phyloP scores from a whole-genome alignment of 2,797 vertebrate species.

The Betta splendens region DNA sequence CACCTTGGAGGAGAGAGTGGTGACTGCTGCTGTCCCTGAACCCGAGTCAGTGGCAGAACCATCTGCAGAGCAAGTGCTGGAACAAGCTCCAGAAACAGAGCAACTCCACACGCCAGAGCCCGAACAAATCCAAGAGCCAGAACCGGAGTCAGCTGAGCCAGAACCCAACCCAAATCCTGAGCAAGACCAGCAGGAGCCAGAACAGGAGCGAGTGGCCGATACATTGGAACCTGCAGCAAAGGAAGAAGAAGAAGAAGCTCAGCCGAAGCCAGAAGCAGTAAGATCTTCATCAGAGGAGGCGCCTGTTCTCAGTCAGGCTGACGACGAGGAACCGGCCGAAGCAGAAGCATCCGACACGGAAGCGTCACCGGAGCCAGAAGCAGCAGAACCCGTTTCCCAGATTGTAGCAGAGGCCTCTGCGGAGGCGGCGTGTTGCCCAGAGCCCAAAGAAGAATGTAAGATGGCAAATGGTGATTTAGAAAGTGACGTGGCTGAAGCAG shows the following conservation, averaged over 20 bases:
- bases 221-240: constrained; percentile 32
- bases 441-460: constrained; percentile 53
- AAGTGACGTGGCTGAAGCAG: constrained; percentile 39
- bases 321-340: constrained; percentile 41
- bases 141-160: constrained; percentile 37
- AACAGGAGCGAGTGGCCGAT: constrained; percentile 25
- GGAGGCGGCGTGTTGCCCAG: constrained; percentile 44
- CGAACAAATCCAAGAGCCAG: constrained; percentile 5
- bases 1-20: constrained; percentile 30
- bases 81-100: no score
- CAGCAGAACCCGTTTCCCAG: constrained; percentile 71
- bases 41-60: constrained; percentile 23
- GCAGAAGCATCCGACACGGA: constrained; percentile 29
- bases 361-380: constrained; percentile 30
- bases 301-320: constrained; percentile 18
- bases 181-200: constrained; percentile 25
- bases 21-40: constrained; percentile 20
- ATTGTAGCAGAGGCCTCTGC: constrained; percentile 41
- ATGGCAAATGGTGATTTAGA: constrained; percentile 78
- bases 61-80: constrained; percentile 9
- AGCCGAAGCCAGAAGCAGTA: constrained; percentile 35
- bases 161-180: constrained; percentile 28
- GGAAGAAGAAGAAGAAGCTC: constrained; percentile 32
- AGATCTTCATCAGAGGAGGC: constrained; percentile 24
- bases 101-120: no score